These are phyloP conservation scores for Hydrozoanthus gracilis DNA, from an alignment of 92 coral and sea anemone genomes.

Conservation along the genomic window DNA sequence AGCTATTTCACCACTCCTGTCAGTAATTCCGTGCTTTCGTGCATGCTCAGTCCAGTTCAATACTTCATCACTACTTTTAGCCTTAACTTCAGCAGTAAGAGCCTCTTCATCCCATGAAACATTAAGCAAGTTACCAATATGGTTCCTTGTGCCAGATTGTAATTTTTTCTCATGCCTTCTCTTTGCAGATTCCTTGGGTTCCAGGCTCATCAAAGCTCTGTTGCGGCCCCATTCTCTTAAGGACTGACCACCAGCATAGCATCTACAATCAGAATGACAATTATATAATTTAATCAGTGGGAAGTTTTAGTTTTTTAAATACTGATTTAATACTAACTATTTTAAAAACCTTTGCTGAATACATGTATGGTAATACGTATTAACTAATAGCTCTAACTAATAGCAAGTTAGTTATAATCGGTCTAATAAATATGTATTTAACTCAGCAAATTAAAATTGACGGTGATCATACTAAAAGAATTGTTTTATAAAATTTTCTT, in stretches of 20 bases:
- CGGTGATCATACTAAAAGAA: too few species aligned
- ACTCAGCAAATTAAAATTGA: too few species aligned
- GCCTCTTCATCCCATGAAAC: neutral
- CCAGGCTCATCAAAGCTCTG: neutral
- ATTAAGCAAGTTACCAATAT: neutral
- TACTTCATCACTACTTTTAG: too few species aligned
- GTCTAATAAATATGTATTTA: too few species aligned
- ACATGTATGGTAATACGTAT: too few species aligned
- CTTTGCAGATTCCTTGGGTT: neutral
- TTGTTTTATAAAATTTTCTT: too few species aligned
- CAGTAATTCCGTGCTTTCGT: neutral
- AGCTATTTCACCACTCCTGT: constrained; percentile 1
- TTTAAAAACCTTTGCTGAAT: too few species aligned
- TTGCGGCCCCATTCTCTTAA: constrained; percentile 3
- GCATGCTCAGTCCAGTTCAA: neutral
- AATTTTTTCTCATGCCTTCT: neutral
- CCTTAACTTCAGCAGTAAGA: neutral
- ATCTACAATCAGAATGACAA: neutral
- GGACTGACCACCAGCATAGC: constrained; percentile 7
- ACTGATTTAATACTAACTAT: too few species aligned
- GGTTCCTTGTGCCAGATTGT: neutral
- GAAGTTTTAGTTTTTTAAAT: too few species aligned
- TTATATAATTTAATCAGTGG: too few species aligned
- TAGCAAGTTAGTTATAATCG: too few species aligned
- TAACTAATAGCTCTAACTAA: too few species aligned